phyloP scores from a whole-genome alignment of 2,113 vertebrate genomes.

The Mobula hypostoma region DNA sequence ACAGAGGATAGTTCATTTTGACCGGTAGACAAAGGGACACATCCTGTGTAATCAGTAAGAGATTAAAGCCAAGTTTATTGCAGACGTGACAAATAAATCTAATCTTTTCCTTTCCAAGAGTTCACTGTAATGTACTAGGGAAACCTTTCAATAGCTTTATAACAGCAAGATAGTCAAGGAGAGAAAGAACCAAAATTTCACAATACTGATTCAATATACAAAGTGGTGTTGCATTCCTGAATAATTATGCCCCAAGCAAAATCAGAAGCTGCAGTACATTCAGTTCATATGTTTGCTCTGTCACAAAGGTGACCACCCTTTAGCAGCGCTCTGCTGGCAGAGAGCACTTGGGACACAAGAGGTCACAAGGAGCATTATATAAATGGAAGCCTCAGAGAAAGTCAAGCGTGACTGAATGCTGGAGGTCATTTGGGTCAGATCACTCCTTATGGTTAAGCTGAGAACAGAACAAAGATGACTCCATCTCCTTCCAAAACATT shows the following conservation, averaged over 20 bases:
- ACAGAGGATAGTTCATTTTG: too few species aligned
- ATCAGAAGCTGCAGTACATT: background rate
- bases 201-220: background rate
- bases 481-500: background rate
- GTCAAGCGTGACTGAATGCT: background rate
- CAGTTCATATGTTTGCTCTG: background rate
- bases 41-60: too few species aligned
- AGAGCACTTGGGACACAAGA: too few species aligned
- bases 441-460: background rate
- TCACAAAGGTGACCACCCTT: too few species aligned
- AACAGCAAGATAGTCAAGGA: background rate
- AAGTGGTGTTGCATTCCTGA: background rate
- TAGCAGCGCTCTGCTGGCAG: too few species aligned
- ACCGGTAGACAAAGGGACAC: too few species aligned
- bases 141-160: too few species aligned
- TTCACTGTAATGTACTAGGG: too few species aligned
- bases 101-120: too few species aligned
- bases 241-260: background rate
- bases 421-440: background rate
- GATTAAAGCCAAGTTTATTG: too few species aligned
- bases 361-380: background rate
- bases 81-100: too few species aligned
- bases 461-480: background rate
- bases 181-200: background rate
- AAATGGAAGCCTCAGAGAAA: background rate